Conservation (phyloP, 1,140 invertebrate genomes). For the Pseudomyrmex sp. region DNA sequence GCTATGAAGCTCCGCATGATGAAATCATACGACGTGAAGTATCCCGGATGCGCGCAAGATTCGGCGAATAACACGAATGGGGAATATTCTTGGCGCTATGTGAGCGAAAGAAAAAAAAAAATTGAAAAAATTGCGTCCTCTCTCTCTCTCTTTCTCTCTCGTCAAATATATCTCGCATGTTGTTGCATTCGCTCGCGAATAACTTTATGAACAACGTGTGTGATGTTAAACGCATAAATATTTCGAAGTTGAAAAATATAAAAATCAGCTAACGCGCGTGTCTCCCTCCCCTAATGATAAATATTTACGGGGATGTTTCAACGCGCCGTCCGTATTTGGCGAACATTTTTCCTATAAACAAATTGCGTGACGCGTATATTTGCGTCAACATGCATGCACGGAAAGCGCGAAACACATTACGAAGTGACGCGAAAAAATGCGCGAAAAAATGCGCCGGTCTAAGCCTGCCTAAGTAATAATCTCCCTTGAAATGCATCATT, state of each 20-base stretch:
- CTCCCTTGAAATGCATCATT: slow-evolving; percentile 25
- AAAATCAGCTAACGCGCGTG: neutral
- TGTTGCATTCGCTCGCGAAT: no score
- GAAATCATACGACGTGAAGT: slow-evolving; percentile 39
- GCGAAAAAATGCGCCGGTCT: slow-evolving; percentile 1
- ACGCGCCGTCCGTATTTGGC: neutral
- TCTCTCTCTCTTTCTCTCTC: no score
- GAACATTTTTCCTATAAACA: slow-evolving; percentile 19
- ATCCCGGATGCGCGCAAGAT: slow-evolving; percentile 34
- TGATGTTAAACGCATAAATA: neutral
- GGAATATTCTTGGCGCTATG: neutral
- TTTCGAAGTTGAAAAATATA: neutral
- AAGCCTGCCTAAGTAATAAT: slow-evolving; percentile 33
- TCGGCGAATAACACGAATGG: slow-evolving; percentile 28
- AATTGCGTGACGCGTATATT: neutral
- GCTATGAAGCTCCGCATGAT: slow-evolving; percentile 9
- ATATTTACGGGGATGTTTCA: neutral
- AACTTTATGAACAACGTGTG: no score
- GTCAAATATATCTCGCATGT: no score
- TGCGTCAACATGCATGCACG: neutral
- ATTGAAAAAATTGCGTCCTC: neutral
- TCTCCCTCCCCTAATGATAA: neutral
- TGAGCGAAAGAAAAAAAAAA: neutral
- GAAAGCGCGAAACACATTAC: neutral
- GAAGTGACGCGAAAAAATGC: neutral